Evolutionary conservation across 2,113 vertebrate species (phyloP).

Genomic region (Pagrus major): DNA sequence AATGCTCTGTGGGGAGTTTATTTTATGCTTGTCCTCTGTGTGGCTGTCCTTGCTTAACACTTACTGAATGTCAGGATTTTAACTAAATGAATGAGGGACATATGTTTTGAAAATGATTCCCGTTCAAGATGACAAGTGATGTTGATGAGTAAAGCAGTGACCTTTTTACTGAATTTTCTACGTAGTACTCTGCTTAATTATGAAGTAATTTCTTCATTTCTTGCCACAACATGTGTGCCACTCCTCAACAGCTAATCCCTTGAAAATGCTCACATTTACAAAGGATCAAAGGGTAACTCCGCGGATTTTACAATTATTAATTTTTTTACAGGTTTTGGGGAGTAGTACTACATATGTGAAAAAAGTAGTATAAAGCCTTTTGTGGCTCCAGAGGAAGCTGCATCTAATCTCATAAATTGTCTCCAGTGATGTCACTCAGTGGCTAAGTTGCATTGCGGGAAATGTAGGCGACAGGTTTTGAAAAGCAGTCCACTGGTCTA

Average conservation of each 20-base stretch:
- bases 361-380: too few species aligned
- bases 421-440: too few species aligned
- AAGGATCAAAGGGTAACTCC: too few species aligned
- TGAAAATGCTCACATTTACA: conserved; percentile 1
- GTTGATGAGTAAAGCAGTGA: too few species aligned
- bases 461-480: too few species aligned
- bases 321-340: too few species aligned
- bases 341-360: too few species aligned
- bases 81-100: not conserved
- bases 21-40: conserved; percentile 25
- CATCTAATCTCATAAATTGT: too few species aligned
- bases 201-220: not conserved
- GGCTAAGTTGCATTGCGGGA: too few species aligned
- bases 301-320: too few species aligned
- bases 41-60: conserved; percentile 13
- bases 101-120: conserved; percentile 14
- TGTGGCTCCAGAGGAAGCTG: too few species aligned
- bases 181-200: not conserved
- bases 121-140: not conserved
- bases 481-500: too few species aligned
- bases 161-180: not conserved
- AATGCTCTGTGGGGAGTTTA: conserved; percentile 19
- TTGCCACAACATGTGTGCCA: not conserved
- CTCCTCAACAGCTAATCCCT: not conserved
- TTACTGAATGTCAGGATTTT: not conserved